These are phyloP conservation scores for Procambarus virginalis DNA, from an alignment of 1,140 invertebrate species.

Conservation along the genomic window DNA sequence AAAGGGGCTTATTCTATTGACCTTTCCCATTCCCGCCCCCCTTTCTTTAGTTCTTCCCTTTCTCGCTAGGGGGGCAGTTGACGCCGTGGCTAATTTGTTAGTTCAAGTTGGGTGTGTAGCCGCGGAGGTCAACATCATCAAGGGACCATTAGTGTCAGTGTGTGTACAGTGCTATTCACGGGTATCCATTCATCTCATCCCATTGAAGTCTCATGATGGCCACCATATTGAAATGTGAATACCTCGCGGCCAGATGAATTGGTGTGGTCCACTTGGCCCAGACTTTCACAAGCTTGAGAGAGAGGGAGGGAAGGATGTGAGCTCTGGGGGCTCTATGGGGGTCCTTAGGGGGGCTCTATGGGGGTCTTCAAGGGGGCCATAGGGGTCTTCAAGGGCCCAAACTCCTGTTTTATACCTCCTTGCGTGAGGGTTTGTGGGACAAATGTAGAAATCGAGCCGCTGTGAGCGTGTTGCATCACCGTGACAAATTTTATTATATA, in stretches of 20 bases:
- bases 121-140: slow-evolving; percentile 28
- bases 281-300: background rate
- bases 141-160: slow-evolving; percentile 32
- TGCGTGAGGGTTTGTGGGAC: no score
- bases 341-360: no score
- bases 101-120: slow-evolving; percentile 41
- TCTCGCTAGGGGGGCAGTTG: slow-evolving; percentile 14
- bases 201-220: slow-evolving; percentile 26
- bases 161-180: slow-evolving; percentile 41
- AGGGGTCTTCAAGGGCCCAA: no score
- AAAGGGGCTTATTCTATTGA: background rate
- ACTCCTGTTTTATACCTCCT: no score
- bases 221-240: slow-evolving; percentile 25
- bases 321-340: background rate
- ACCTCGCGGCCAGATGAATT: slow-evolving; percentile 10
- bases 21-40: background rate
- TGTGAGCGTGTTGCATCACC: no score
- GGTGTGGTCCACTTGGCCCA: slow-evolving; percentile 2
- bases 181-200: slow-evolving; percentile 32
- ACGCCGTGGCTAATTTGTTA: slow-evolving; percentile 42
- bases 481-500: background rate
- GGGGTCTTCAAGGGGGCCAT: no score
- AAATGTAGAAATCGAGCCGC: no score
- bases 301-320: background rate
- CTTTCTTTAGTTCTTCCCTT: slow-evolving; percentile 20